Evolutionary conservation across 2,888 invertebrate species (phyloP).

Genomic region (Keiferia lycopersicella): DNA sequence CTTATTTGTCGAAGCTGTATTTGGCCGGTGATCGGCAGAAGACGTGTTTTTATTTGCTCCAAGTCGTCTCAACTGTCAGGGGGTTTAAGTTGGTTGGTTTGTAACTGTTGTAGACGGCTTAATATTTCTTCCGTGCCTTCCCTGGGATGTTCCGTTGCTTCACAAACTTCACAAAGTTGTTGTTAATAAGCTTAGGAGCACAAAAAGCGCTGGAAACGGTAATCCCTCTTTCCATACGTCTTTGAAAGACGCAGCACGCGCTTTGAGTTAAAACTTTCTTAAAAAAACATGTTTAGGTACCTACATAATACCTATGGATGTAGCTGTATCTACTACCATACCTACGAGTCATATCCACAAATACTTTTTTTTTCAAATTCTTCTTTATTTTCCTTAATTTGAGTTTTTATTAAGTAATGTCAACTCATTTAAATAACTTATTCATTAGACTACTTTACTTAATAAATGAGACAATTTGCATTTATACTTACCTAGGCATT

Average conservation of each 20-base stretch:
- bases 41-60: not conserved
- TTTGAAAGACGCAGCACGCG: not conserved
- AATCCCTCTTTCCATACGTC: not conserved
- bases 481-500: too few species aligned
- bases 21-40: not conserved
- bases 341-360: too few species aligned
- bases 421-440: too few species aligned
- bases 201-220: not conserved
- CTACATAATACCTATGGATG: too few species aligned
- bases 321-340: too few species aligned
- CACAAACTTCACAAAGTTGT: not conserved
- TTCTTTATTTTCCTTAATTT: too few species aligned
- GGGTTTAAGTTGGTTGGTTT: not conserved
- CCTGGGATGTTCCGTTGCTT: not conserved
- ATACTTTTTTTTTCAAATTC: too few species aligned
- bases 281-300: not conserved
- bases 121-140: conserved; percentile 5
- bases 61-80: not conserved
- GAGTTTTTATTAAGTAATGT: too few species aligned
- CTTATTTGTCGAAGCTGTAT: conserved; percentile 16
- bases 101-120: not conserved
- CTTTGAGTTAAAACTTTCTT: not conserved
- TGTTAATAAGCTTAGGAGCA: not conserved
- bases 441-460: too few species aligned
- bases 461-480: too few species aligned